Evolutionary conservation across 1,140 invertebrate genomes (phyloP), one percentile per base, ranked within the genome.

Genomic region (Zaprionus lachaisei): DNA sequence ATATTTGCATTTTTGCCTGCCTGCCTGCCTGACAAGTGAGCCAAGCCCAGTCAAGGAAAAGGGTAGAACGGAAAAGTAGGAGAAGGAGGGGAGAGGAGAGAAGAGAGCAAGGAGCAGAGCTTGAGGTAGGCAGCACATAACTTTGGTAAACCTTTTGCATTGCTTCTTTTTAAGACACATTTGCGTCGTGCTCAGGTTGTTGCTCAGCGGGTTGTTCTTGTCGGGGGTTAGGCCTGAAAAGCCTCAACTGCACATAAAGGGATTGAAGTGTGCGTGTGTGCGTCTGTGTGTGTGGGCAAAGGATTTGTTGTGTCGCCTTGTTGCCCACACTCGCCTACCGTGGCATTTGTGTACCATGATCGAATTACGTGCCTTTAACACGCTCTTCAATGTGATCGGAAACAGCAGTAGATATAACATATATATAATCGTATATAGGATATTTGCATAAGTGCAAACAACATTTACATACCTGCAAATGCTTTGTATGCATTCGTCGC

Each of bases 1-100:
- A 90, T 89, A 89, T 89, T 89, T 89, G 85, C 85, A 90, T 89
- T 90, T 86, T 89, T 90, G 54, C 81, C 79, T 68, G 38, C 64
- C 41, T 17, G 15, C 41, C 80, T 75, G 81, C 66, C 67, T 87
- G 83, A 74, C 80, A 87, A 87, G 80, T 77, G 70, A 83, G 69
- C 80, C 38, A 44, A 55, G 47, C 47, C 47, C 17, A 51, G 47
- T 14, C 20, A 24, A n/a, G 57, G 17, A 9, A 15, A 44, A 47
- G 41, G 41, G 28, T 47, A n/a, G 31, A 9, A 11, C 2, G 31
- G 31, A 2, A 3, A 5, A 0, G 34, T 20, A 22, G 20, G n/a
- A 4, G 64, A 5, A 11, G 11, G 28, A 17, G 37, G 38, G 34
- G 11, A 20, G 4, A 34, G 22, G 15, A 26, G 54, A 5, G 28